phyloP scores from a whole-genome alignment of 1,140 invertebrate genomes.

The Bombus affinis region DNA sequence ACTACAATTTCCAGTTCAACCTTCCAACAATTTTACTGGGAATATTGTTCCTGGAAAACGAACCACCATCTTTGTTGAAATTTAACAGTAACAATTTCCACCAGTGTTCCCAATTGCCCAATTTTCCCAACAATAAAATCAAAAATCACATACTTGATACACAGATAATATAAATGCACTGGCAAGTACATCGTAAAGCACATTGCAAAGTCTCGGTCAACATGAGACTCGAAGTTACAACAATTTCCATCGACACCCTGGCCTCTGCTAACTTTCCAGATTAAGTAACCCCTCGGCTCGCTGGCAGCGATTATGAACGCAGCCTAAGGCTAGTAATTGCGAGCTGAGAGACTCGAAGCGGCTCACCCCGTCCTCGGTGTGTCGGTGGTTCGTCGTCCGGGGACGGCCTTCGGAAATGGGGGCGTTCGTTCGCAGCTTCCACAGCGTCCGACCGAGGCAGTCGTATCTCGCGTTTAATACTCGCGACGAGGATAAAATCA shows the following conservation, averaged over 20 bases:
- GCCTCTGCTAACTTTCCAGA: neutral
- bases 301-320: constrained; percentile 49
- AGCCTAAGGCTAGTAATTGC: constrained; percentile 59
- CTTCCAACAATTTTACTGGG: no score
- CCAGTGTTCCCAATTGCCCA: no score
- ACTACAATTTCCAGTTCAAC: no score
- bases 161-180: neutral
- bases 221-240: neutral
- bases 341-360: constrained; percentile 62
- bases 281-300: constrained; percentile 5
- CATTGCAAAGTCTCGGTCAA: neutral
- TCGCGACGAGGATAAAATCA: neutral
- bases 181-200: neutral
- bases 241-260: neutral
- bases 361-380: constrained; percentile 79
- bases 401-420: constrained; percentile 78
- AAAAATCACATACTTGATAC: no score
- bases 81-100: no score
- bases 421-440: constrained; percentile 64
- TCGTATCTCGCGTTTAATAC: neutral
- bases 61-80: no score
- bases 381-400: constrained; percentile 80
- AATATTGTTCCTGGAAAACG: no score
- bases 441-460: constrained; percentile 39
- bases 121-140: no score